Percentiles rank a stretch among this genome's conserved stretches.
Conservation (phyloP, 2,113 vertebrate species). For the Orientallactaga bullata region DNA sequence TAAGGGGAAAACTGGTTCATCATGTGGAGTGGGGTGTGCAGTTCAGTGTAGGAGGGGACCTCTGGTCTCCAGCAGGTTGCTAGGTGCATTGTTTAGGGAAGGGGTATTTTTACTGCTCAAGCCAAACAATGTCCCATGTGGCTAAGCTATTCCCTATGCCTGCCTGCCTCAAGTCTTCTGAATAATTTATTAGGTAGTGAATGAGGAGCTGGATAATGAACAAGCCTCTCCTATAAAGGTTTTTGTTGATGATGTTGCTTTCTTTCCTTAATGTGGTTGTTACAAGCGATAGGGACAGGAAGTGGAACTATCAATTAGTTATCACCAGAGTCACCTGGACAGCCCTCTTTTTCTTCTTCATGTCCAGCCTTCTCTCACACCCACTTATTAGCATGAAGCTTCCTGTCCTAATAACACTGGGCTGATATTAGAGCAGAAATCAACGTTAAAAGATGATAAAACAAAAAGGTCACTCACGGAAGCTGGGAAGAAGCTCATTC, state of each 20-base stretch:
- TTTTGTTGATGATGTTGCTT: conserved; percentile 16
- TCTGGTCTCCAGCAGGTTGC: too few relatives aligned
- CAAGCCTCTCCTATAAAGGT: background rate
- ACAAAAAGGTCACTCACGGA: background rate
- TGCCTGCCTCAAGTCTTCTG: conserved; percentile 41
- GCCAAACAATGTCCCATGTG: too few relatives aligned
- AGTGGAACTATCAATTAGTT: background rate
- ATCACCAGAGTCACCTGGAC: background rate
- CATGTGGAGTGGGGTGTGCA: too few relatives aligned
- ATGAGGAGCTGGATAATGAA: background rate
- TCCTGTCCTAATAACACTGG: background rate
- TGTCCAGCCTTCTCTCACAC: background rate
- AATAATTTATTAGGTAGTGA: conserved; percentile 55
- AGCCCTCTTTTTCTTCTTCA: background rate
- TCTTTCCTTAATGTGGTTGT: conserved; percentile 15
- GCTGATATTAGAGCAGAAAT: background rate
- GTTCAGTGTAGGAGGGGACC: too few relatives aligned
- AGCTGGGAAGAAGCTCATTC: too few relatives aligned
- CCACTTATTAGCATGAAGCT: background rate
- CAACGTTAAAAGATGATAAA: conserved; percentile 28
- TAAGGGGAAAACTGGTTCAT: too few relatives aligned
- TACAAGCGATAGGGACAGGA: background rate
- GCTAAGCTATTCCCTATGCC: too few relatives aligned
- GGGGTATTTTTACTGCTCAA: too few relatives aligned
- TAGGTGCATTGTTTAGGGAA: too few relatives aligned